Percentiles rank a stretch among this genome's conserved stretches.
phyloP scores from a whole-genome alignment of 2,888 invertebrate genomes.

The Sphecodes monilicornis region DNA sequence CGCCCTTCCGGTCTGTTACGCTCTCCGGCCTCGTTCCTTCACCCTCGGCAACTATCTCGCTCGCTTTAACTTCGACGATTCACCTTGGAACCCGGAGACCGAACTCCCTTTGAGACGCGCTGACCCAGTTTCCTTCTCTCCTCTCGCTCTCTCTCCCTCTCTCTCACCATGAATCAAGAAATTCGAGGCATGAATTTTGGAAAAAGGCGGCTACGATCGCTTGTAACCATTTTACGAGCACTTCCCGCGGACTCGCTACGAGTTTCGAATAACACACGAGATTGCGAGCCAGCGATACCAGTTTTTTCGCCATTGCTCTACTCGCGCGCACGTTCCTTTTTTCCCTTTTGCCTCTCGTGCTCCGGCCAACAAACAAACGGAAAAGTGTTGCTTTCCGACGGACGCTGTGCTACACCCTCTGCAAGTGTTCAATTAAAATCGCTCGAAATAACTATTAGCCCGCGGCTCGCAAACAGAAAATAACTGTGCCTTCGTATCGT shows the following conservation, averaged over 20 bases:
- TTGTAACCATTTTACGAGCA: constrained; percentile 57
- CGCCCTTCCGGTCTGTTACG: constrained; percentile 50
- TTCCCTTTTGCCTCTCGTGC: neutral
- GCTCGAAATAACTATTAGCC: neutral
- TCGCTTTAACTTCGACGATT: constrained; percentile 61
- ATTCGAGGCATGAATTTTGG: constrained; percentile 65
- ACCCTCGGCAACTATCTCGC: constrained; percentile 39
- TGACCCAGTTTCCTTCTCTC: constrained; percentile 62
- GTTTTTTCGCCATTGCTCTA: neutral
- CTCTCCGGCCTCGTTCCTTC: constrained; percentile 21
- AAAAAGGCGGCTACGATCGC: constrained; percentile 46
- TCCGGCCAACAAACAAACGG: neutral
- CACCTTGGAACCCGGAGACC: constrained; percentile 55
- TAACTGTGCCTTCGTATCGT: neutral
- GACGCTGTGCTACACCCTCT: neutral
- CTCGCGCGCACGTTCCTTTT: neutral
- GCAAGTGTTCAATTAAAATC: constrained; percentile 7
- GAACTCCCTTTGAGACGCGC: constrained; percentile 62
- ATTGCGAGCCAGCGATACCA: neutral
- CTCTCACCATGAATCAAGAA: constrained; percentile 58
- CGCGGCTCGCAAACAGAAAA: neutral
- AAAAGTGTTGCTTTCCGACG: neutral
- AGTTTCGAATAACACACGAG: constrained; percentile 21
- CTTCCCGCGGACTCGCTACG: constrained; percentile 19
- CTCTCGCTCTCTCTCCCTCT: too few relatives aligned